Conservation (phyloP, 2,797 vertebrate genomes). For the Distichodus sexfasciatus region DNA sequence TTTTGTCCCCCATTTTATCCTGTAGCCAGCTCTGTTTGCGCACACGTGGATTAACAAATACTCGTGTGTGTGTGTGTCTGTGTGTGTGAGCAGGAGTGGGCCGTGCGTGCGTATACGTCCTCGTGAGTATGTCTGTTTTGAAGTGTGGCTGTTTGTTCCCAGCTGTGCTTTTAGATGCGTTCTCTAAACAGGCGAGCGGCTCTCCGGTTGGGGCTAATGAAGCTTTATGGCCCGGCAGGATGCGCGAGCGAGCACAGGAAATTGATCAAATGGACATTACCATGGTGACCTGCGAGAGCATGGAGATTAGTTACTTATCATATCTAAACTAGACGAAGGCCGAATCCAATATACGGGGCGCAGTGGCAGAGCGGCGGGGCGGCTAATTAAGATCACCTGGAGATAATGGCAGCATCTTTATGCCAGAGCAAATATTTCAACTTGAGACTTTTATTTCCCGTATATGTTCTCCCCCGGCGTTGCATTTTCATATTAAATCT, state of each 20-base stretch:
- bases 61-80: not conserved
- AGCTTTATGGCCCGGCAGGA: slow-evolving; percentile 73
- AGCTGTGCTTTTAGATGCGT: slow-evolving; percentile 67
- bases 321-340: slow-evolving; percentile 34
- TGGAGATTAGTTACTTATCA: slow-evolving; percentile 51
- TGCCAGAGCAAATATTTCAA: not conserved
- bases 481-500: too few relatives aligned
- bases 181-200: slow-evolving; percentile 73
- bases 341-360: slow-evolving; percentile 23
- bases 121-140: slow-evolving; percentile 21
- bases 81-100: too few relatives aligned
- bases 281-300: slow-evolving; percentile 66
- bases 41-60: slow-evolving; percentile 8
- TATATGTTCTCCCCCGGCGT: not conserved
- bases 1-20: not conserved
- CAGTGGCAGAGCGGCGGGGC: not conserved
- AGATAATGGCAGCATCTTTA: not conserved
- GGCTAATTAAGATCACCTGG: slow-evolving; percentile 22
- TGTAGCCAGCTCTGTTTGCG: not conserved
- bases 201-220: slow-evolving; percentile 77
- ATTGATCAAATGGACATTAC: slow-evolving; percentile 82
- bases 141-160: slow-evolving; percentile 30
- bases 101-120: too few relatives aligned
- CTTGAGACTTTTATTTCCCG: not conserved
- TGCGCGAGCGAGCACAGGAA: slow-evolving; percentile 77